Percentiles rank a stretch among this genome's conserved stretches.
phyloP scores from a whole-genome alignment of 2,797 vertebrate genomes.

The Numenius phaeopus region DNA sequence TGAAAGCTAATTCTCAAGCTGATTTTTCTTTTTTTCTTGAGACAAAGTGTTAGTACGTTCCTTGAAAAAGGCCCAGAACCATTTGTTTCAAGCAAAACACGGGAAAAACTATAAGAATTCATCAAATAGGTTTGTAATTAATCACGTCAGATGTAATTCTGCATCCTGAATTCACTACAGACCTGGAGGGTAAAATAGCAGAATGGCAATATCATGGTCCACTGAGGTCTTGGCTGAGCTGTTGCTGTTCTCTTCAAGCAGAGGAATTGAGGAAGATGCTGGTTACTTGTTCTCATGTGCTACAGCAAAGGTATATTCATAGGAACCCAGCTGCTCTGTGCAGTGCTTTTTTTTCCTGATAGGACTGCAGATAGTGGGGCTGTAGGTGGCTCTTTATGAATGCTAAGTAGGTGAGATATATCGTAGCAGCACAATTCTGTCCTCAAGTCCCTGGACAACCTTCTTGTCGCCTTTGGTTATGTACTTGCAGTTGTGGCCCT shows the following conservation, averaged over 20 bases:
- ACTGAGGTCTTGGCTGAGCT: not conserved
- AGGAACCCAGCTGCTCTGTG: not conserved
- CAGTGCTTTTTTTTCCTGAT: not conserved
- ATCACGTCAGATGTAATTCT: not conserved
- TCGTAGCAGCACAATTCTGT: not conserved
- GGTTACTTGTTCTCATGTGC: not conserved
- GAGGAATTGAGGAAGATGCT: not conserved
- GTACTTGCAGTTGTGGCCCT: not conserved
- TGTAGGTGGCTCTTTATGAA: not conserved
- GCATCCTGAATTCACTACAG: not conserved
- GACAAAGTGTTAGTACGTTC: not conserved
- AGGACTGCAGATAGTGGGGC: not conserved
- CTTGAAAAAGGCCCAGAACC: not conserved
- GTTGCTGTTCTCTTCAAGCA: not conserved
- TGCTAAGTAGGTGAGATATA: not conserved
- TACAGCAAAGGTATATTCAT: not conserved
- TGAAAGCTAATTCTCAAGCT: not conserved
- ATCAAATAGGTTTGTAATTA: not conserved
- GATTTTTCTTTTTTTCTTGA: not conserved
- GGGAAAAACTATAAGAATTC: not conserved
- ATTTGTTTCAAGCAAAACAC: not conserved
- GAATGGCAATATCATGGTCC: not conserved
- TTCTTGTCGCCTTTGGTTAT: not conserved
- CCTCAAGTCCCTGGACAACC: not conserved
- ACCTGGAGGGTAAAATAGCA: not conserved